Conservation (phyloP, 2,113 vertebrate genomes). For the Picathartes gymnocephalus region DNA sequence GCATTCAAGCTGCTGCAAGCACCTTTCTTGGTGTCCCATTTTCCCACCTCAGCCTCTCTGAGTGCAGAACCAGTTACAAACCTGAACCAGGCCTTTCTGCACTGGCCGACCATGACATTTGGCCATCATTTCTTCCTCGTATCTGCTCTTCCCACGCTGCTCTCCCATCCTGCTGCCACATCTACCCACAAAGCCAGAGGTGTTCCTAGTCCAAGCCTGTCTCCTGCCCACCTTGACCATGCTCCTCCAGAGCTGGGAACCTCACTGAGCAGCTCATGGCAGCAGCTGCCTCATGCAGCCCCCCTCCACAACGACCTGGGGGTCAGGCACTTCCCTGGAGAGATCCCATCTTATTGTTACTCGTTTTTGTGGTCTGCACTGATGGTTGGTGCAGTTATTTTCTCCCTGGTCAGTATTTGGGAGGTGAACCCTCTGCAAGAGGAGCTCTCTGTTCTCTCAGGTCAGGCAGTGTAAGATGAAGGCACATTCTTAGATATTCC, state of each 20-base stretch:
- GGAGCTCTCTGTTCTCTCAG: neutral
- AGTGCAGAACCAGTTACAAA: neutral
- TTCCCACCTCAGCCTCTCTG: neutral
- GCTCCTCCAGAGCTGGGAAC: neutral
- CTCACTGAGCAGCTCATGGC: neutral
- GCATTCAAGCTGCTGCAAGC: neutral
- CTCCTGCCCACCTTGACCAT: neutral
- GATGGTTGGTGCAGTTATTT: neutral
- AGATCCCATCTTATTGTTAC: neutral
- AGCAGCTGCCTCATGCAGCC: neutral
- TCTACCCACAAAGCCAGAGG: neutral
- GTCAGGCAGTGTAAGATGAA: neutral
- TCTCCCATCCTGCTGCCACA: neutral
- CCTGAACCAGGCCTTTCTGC: neutral
- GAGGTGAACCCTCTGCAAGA: neutral
- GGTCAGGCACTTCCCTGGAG: neutral
- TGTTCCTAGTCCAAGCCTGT: neutral
- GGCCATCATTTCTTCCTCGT: neutral
- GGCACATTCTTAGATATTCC: neutral
- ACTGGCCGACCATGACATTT: neutral
- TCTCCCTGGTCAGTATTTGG: neutral
- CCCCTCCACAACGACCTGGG: neutral
- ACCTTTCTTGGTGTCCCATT: neutral
- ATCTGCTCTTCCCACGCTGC: neutral
- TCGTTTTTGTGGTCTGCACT: neutral